These are phyloP conservation scores for Loris lydekkerianus DNA, from an alignment of 2,797 vertebrate genomes.

Conservation along the genomic window DNA sequence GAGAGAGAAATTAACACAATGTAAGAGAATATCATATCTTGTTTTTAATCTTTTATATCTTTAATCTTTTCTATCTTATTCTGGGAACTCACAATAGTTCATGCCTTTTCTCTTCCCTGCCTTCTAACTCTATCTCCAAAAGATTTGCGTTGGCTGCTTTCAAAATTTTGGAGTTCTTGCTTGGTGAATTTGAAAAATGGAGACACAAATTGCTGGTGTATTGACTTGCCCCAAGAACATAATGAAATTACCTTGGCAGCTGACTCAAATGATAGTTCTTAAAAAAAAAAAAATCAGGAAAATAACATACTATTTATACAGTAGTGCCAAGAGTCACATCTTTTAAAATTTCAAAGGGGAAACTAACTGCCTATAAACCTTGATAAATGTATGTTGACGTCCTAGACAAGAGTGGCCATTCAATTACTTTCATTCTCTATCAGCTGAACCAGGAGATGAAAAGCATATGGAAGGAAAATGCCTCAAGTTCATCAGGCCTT, in stretches of 20 bases:
- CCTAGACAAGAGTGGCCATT: conserved; percentile 66
- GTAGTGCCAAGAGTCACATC: conserved; percentile 74
- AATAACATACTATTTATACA: conserved; percentile 66
- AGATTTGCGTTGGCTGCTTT: conserved; percentile 48
- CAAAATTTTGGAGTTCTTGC: conserved; percentile 19
- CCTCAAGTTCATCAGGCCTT: conserved; percentile 72
- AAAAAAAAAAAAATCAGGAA: conserved; percentile 60
- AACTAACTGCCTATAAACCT: conserved; percentile 67
- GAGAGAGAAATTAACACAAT: background rate
- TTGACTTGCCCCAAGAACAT: conserved; percentile 41
- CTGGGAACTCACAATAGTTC: background rate
- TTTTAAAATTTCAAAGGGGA: conserved; percentile 77
- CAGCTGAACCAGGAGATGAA: conserved; percentile 79
- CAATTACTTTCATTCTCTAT: conserved; percentile 83
- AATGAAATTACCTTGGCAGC: conserved; percentile 76
- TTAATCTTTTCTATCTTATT: background rate
- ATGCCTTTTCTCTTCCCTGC: background rate
- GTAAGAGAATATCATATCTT: background rate
- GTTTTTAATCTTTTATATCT: background rate
- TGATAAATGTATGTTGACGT: conserved; percentile 83
- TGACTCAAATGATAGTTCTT: conserved; percentile 64
- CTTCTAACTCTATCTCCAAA: conserved; percentile 13
- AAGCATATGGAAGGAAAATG: conserved; percentile 82
- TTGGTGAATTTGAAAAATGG: conserved; percentile 64
- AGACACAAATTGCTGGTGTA: conserved; percentile 63